Conservation (phyloP, 1,140 invertebrate genomes). For the Hesperophylax magnus region DNA sequence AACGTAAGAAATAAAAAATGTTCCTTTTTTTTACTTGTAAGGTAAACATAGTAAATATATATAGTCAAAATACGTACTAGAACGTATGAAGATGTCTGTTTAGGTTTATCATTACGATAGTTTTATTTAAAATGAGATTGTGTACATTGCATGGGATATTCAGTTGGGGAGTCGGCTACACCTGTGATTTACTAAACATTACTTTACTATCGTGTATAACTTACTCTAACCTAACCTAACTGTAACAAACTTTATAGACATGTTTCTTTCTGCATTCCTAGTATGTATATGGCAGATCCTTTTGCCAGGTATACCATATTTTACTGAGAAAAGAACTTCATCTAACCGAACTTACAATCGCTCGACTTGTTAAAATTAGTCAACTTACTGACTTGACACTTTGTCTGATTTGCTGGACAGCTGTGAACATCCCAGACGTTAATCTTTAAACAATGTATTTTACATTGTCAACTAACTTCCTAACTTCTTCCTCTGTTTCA, state of each 20-base stretch:
- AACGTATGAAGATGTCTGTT: slow-evolving; percentile 57
- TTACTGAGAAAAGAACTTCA: not conserved
- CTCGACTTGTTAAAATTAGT: no score
- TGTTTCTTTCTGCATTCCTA: not conserved
- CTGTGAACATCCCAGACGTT: no score
- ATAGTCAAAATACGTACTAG: slow-evolving; percentile 57
- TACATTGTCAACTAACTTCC: no score
- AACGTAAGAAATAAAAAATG: slow-evolving; percentile 56
- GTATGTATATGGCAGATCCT: not conserved
- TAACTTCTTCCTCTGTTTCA: no score
- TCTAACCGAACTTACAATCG: no score
- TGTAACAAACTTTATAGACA: not conserved
- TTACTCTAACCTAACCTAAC: slow-evolving; percentile 19
- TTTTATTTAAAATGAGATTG: slow-evolving; percentile 40
- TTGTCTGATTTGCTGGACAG: not conserved
- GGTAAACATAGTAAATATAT: slow-evolving; percentile 55
- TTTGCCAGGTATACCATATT: not conserved
- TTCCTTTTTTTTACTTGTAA: slow-evolving; percentile 58
- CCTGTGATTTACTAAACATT: slow-evolving; percentile 58
- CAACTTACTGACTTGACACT: not conserved
- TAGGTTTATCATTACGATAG: slow-evolving; percentile 51
- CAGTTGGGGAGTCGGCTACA: slow-evolving; percentile 54
- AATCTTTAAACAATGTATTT: no score
- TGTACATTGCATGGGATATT: slow-evolving; percentile 48
- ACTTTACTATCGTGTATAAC: slow-evolving; percentile 51